phyloP scores from a whole-genome alignment of 2,113 vertebrate species.

The Hemiscyllium ocellatum region DNA sequence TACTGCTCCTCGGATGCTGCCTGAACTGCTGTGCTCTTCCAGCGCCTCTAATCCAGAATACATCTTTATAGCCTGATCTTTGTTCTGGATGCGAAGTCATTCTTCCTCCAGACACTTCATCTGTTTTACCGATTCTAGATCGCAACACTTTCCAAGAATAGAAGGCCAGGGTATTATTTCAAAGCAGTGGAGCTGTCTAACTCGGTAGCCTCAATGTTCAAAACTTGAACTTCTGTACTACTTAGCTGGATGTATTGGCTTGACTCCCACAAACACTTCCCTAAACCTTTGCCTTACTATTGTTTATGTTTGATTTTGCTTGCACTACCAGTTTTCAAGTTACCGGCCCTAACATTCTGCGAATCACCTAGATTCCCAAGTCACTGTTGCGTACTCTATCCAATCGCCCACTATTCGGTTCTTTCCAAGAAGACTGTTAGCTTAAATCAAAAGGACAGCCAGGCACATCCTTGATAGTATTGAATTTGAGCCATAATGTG shows the following conservation, averaged over 20 bases:
- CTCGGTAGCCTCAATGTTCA: not conserved
- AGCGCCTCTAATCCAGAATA: not conserved
- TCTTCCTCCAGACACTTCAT: not conserved
- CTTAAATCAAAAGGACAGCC: not conserved
- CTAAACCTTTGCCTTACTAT: not conserved
- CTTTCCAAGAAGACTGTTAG: not conserved
- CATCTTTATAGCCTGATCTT: not conserved
- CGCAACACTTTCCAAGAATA: not conserved
- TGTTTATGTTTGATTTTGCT: not conserved
- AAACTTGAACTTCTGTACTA: not conserved
- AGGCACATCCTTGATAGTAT: not conserved
- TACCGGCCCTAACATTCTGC: not conserved
- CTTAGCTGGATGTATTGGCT: not conserved
- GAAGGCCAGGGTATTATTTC: not conserved
- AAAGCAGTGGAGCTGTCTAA: not conserved
- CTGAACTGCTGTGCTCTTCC: too few species aligned
- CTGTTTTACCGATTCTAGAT: not conserved
- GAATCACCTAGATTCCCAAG: not conserved
- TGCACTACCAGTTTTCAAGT: not conserved
- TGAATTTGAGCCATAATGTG: slow-evolving; percentile 15
- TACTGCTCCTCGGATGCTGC: too few species aligned
- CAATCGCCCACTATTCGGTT: not conserved
- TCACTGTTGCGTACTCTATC: not conserved
- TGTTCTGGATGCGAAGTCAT: not conserved
- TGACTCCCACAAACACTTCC: not conserved